Base-by-base conservation (phyloP, 2,888 invertebrate genomes). In the Acrocyrtus sp. region DNA sequence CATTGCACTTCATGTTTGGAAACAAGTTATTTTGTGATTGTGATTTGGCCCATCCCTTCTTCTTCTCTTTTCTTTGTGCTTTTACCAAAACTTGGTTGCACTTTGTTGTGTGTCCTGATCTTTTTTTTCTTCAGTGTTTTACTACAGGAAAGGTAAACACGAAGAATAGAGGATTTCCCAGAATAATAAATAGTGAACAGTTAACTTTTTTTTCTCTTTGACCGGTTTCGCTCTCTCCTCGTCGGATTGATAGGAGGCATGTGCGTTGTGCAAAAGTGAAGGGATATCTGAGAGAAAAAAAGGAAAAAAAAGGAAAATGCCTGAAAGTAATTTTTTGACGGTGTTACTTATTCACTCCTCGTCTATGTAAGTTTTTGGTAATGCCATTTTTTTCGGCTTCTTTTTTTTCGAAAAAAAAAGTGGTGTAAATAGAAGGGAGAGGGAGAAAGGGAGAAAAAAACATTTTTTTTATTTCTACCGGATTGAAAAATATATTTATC, bases 1-100 rank as follows among this genome's bases (percentile, higher is more conserved):
- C 26, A 56, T 22, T 50, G 67, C 47, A 61, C 27, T 51, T 69
- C 54, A 53, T 47, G 56, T 43, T 67, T 57, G n/a, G n/a, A n/a
- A n/a, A n/a, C n/a, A n/a, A n/a, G n/a, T n/a, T n/a, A n/a, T n/a
- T n/a, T n/a, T n/a, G n/a, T n/a, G n/a, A n/a, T 56, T 65, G 43
- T 65, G 24, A 39, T 61, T 39, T 48, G 48, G 5, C 17, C 50
- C 34, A 26, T 24, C 10, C 50, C 22, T 22, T 50, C n/a, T n/a
- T n/a, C n/a, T n/a, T n/a, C n/a, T n/a, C n/a, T 24, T 24, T 50
- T 5, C 5, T 6, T 27, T 27, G 12, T 53, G 27, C 10, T 53
- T 53, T n/a, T 53, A 4, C 17, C 8, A 12, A 39, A 39, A 12
- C 39, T 39, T 12, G 39, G 39, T 24, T 24, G 6, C 6, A 50